Evolutionary conservation across 2,888 invertebrate genomes (phyloP), one percentile per base, ranked within the genome.

Genomic region (Apeira syringaria): DNA sequence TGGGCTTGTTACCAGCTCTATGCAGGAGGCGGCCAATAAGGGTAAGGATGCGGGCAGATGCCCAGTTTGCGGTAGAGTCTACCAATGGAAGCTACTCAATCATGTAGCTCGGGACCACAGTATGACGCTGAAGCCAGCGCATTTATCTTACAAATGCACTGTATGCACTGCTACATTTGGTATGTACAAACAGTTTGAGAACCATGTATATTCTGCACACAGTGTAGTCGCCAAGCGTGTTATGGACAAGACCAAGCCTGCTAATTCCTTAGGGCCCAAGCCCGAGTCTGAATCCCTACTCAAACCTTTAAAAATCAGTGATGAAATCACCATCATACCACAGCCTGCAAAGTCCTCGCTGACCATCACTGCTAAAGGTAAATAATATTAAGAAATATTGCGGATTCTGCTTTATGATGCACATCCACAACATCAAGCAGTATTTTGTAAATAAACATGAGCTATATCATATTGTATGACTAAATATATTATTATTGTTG

Each of bases 101-200:
- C 98, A 98, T 79, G 98, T 98, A 53, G 96, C 97, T 45, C 93
- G 96, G 63, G 97, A 97, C 81, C 98, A 98, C 83, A 96, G 95
- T 74, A 96, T 97, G 94, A 96, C 97, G 43, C 85, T 98, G 59
- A 98, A 98, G 77, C 98, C 97, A 10, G 97, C 97, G 37, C 97
- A 97, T 83, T 91, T 98, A 50, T 97, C 97, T 12, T 98, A 98
- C 91, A 98, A 98, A 84, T 98, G 98, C 83, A 98, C 97, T 17
- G 98, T 98, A 33, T 98, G 98, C 84, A 97, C 97, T 43, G 97
- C 97, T 41, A 97, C 97, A 10, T 98, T 98, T 77, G 97, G 97
- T 59, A 97, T 98, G 96, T 98, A 98, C 91, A 97, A 97, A 89
- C 96, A 97, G 68, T 98, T 98, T 74, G 98, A 98, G 76, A 97